Percentiles rank a stretch among this genome's conserved stretches.
phyloP scores from a whole-genome alignment of 2,888 invertebrate genomes.

The Morpho deidamia region DNA sequence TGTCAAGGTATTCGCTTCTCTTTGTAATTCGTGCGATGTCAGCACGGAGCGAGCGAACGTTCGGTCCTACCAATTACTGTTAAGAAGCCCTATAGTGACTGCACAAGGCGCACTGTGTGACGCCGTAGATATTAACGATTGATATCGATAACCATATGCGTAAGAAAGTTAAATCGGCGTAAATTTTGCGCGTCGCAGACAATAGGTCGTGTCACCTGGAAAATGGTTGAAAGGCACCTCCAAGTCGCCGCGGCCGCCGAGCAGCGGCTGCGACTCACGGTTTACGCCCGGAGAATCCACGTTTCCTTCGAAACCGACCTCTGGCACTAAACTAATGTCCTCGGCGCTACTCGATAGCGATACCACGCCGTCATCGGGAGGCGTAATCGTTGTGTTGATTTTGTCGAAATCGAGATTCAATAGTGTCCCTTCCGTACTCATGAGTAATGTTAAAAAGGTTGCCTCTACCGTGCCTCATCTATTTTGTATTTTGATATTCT shows the following conservation, averaged over 20 bases:
- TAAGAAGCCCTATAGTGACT: conserved; percentile 41
- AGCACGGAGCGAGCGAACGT: conserved; percentile 8
- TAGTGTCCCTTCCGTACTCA: conserved; percentile 81
- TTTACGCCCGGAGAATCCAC: conserved; percentile 91
- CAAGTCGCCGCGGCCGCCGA: conserved; percentile 88
- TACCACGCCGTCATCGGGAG: conserved; percentile 79
- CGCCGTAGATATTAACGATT: neutral
- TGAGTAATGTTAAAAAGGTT: conserved; percentile 70
- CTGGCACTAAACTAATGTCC: conserved; percentile 88
- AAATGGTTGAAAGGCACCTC: conserved; percentile 91
- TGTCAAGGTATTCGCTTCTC: conserved; percentile 40
- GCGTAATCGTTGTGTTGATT: conserved; percentile 57
- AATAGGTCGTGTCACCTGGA: conserved; percentile 80
- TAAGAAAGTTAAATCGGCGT: neutral
- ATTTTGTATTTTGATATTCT: conserved; percentile 66
- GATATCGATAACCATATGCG: conserved; percentile 14
- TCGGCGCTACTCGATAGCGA: conserved; percentile 80
- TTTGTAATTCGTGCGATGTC: conserved; percentile 13
- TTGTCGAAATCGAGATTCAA: conserved; percentile 82
- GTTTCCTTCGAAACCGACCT: conserved; percentile 89
- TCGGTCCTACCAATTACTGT: neutral
- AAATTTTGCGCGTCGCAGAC: neutral
- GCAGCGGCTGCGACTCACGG: conserved; percentile 95
- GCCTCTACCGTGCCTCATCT: conserved; percentile 73
- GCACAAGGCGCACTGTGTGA: conserved; percentile 42